Evolutionary conservation across 2,888 invertebrate genomes (phyloP), one percentile per base, ranked within the genome.

Genomic region (Drosophila hamatofila): DNA sequence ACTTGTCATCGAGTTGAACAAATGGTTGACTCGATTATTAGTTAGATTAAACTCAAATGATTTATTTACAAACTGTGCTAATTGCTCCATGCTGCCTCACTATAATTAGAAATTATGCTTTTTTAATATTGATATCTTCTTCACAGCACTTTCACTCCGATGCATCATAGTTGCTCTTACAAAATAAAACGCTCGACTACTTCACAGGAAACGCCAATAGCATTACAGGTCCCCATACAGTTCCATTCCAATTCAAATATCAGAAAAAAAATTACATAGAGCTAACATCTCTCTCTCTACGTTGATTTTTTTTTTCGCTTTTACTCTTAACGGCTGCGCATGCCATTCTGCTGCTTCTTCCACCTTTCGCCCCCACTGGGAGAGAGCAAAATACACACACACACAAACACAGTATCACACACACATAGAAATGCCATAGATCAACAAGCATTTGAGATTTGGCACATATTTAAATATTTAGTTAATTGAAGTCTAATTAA

Each of bases 31-130:
- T 57, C 92, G 85, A 67, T 91, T 90, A 76, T 93, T 93, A 73
- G 92, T 93, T 64, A 90, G 80, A 80, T 93, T 93, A 81, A 95
- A 95, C 92, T 96, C 96, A 93, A 97, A 96, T 74, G 97, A 97
- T 94, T 97, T 97, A 90, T 96, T 96, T 92, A 97, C 97, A 94
- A 97, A 97, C 94, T 97, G 96, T 91, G 97, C 96, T 93, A 97
- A 95, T 94, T 97, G 96, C 94, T 97, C 97, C 97, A 97, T 97
- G 16, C 56, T 73, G 55, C n/a, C 18, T 9, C 37, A 33, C n/a
- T 61, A 37, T 37, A 60, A 58, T 48, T 46, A 39, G 18, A 62
- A 51, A 42, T 46, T 51, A 65, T 67, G 58, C 48, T 69, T 52
- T 59, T 72, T 63, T 33, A 62, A 49, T 57, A 16, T 41, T 44